Conservation (phyloP, 1,140 invertebrate genomes). For the Nephila pilipes region DNA sequence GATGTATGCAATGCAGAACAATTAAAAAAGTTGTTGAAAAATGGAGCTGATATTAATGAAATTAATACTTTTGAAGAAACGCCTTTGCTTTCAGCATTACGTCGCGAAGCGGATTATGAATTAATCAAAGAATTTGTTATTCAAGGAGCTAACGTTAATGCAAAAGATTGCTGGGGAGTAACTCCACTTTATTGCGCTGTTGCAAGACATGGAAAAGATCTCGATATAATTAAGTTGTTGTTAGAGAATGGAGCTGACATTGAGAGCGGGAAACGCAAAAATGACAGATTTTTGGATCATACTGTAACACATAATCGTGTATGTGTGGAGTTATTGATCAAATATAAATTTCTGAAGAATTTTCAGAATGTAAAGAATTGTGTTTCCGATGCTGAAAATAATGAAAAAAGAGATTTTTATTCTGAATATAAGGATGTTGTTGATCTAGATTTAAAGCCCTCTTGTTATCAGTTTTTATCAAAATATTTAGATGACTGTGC, state of each 20-base stretch:
- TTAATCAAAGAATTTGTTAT: neutral
- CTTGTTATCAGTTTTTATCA: neutral
- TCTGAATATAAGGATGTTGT: neutral
- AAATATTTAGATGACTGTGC: conserved; percentile 28
- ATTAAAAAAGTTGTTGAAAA: neutral
- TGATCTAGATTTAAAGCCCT: neutral
- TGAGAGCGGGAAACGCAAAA: neutral
- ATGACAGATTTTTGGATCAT: neutral
- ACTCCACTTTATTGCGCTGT: conserved; percentile 17
- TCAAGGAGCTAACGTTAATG: neutral
- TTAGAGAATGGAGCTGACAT: conserved; percentile 39
- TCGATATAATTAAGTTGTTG: neutral
- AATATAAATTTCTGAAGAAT: conserved; percentile 28
- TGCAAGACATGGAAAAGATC: neutral
- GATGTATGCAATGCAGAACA: neutral
- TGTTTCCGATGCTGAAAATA: neutral
- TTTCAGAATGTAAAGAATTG: neutral
- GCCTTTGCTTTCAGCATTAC: neutral
- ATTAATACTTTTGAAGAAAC: neutral
- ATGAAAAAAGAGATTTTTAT: neutral
- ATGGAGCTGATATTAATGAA: neutral
- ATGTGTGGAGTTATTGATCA: neutral
- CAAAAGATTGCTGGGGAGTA: conserved; percentile 21
- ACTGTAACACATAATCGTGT: neutral
- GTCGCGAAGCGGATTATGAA: neutral